Percentiles rank a stretch among this genome's conserved stretches.
Conservation (phyloP, 2,888 invertebrate genomes). For the Leptogaster cylindrica region DNA sequence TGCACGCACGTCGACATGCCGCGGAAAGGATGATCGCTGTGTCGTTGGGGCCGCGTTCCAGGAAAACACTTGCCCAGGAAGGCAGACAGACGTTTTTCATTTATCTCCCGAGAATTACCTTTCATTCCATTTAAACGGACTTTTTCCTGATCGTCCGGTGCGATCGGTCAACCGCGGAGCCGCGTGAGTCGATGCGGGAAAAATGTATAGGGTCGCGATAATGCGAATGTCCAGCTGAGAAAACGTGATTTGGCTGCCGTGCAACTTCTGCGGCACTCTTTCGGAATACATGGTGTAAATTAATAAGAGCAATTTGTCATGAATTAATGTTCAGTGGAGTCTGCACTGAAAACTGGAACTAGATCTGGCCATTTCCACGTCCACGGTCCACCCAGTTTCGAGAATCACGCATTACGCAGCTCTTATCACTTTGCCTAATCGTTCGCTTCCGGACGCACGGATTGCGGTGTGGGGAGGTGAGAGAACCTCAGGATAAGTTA, state of each 20-base stretch:
- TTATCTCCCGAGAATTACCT: slow-evolving; percentile 23
- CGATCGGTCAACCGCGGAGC: slow-evolving; percentile 4
- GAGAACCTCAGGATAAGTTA: not conserved
- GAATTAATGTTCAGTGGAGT: slow-evolving; percentile 41
- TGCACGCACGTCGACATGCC: not conserved
- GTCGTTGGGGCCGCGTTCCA: not conserved
- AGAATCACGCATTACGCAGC: slow-evolving; percentile 2
- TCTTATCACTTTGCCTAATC: slow-evolving; percentile 13
- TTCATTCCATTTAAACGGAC: slow-evolving; percentile 20
- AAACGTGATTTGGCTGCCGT: not conserved
- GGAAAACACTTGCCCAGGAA: slow-evolving; percentile 17
- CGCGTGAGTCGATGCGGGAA: slow-evolving; percentile 1
- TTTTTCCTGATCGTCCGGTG: slow-evolving; percentile 26
- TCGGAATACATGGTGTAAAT: slow-evolving; percentile 43
- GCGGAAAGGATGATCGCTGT: slow-evolving; percentile 17
- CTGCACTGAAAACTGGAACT: not conserved
- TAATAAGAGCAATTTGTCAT: slow-evolving; percentile 47
- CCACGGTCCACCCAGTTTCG: not conserved
- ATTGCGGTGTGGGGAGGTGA: slow-evolving; percentile 4
- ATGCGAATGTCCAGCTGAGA: not conserved
- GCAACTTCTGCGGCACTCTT: not conserved
- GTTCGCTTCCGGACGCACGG: slow-evolving; percentile 7
- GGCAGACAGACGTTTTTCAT: slow-evolving; percentile 6
- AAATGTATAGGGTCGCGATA: slow-evolving; percentile 6
- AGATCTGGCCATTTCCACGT: not conserved